A percentile compares a stretch with the other conserved stretches of the same genome.
Evolutionary conservation across 1,140 invertebrate genomes (phyloP).

Genomic region (Gryllus bimaculatus): DNA sequence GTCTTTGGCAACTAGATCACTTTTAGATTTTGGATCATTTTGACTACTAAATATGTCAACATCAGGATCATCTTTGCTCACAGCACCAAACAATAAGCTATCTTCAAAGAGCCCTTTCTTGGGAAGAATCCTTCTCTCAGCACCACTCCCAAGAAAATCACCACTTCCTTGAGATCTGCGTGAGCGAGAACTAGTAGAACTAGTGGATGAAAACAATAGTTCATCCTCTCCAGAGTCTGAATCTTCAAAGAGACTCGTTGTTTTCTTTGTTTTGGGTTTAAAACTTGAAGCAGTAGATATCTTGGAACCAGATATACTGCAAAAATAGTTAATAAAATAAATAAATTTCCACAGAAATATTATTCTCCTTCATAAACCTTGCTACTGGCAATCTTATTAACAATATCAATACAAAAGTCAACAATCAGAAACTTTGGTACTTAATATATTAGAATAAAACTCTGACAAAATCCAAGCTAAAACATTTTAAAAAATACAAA

Average conservation of each 20-base stretch:
- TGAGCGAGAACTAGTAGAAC: slow-evolving; percentile 8
- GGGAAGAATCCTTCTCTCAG: neutral
- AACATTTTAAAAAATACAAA: no score
- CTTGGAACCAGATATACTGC: no score
- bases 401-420: no score
- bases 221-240: slow-evolving; percentile 15
- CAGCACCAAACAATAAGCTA: neutral
- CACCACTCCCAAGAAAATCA: neutral
- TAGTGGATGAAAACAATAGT: neutral
- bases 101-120: neutral
- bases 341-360: no score
- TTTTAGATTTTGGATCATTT: neutral
- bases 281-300: neutral
- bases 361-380: no score
- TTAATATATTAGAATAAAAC: no score
- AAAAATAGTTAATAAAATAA: no score
- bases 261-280: neutral
- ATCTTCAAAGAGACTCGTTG: neutral
- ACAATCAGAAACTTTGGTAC: no score
- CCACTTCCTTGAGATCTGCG: slow-evolving; percentile 11
- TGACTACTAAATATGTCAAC: slow-evolving; percentile 8
- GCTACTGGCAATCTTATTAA: no score
- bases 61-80: slow-evolving; percentile 2
- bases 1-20: neutral
- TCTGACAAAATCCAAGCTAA: no score